Evolutionary conservation across 2,797 vertebrate genomes (phyloP).

Genomic region (Dermochelys coriacea): DNA sequence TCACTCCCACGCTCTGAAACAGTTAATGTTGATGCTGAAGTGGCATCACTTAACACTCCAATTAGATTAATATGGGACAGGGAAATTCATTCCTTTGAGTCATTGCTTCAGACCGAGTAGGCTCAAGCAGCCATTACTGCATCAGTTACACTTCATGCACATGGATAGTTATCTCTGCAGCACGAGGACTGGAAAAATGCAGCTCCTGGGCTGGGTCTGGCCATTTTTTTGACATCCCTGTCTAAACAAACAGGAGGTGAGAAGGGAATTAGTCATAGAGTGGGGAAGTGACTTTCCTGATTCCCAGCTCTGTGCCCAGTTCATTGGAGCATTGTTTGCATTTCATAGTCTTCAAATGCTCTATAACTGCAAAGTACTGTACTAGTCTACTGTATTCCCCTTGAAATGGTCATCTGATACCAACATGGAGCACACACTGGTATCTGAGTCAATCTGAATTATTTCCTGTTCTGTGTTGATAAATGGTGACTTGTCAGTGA

Average conservation of each 20-base stretch:
- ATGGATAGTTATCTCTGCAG: no score
- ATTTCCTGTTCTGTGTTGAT: no score
- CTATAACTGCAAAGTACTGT: not conserved
- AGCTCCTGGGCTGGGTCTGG: not conserved
- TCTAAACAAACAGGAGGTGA: not conserved
- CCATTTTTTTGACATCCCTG: not conserved
- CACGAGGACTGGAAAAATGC: not conserved
- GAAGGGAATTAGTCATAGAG: not conserved
- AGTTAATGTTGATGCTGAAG: not conserved
- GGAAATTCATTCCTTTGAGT: not conserved
- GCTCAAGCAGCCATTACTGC: not conserved
- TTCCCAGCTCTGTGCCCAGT: not conserved
- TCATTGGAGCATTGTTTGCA: not conserved
- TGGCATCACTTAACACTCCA: not conserved
- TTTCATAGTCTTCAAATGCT: not conserved
- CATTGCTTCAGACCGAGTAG: not conserved
- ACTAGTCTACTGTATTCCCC: not conserved
- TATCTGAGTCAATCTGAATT: no score
- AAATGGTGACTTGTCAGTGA: no score
- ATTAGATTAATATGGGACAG: not conserved
- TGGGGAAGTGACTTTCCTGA: not conserved
- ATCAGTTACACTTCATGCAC: not conserved
- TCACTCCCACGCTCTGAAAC: not conserved
- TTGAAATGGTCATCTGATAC: no score
- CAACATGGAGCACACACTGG: no score